Conservation (phyloP, 2,113 vertebrate species). For the Gorilla gorilla region DNA sequence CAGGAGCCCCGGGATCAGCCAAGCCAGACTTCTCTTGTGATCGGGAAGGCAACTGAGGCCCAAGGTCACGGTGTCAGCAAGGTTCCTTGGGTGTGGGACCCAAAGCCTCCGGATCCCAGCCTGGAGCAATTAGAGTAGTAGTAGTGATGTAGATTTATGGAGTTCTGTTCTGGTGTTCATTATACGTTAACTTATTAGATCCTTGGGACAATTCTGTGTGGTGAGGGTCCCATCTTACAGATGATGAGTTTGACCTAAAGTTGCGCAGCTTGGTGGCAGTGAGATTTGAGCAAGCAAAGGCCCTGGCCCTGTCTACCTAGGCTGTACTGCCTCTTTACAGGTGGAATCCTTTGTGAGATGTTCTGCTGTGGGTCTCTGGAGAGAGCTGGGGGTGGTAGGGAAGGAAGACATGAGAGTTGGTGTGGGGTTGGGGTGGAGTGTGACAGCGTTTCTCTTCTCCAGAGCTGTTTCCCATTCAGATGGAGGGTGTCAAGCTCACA, state of each 20-base stretch:
- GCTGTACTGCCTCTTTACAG: not conserved
- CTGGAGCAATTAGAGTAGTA: not conserved
- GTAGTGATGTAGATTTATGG: not conserved
- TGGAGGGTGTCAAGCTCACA: constrained; percentile 93
- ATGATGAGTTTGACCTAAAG: not conserved
- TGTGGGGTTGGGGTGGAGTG: not conserved
- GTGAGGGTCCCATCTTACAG: not conserved
- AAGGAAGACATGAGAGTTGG: not conserved
- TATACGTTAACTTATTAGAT: not conserved
- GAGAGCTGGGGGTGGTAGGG: not conserved
- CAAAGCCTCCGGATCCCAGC: not conserved
- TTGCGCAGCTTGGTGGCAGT: not conserved
- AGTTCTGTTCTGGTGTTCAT: not conserved
- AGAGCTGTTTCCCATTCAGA: constrained; percentile 94
- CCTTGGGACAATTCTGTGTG: not conserved
- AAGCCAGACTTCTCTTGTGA: not conserved
- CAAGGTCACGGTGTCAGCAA: constrained; percentile 71
- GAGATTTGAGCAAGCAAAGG: not conserved
- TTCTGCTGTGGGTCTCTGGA: not conserved
- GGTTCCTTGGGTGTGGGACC: not conserved
- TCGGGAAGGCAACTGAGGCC: constrained; percentile 28
- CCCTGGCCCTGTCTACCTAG: not conserved
- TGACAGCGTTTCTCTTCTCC: constrained; percentile 28
- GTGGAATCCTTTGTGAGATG: not conserved
- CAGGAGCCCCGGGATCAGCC: too few species aligned